Evolutionary conservation across 2,113 vertebrate species (phyloP), one percentile per base, ranked within the genome.

Genomic region (Phylloscopus whistleri): DNA sequence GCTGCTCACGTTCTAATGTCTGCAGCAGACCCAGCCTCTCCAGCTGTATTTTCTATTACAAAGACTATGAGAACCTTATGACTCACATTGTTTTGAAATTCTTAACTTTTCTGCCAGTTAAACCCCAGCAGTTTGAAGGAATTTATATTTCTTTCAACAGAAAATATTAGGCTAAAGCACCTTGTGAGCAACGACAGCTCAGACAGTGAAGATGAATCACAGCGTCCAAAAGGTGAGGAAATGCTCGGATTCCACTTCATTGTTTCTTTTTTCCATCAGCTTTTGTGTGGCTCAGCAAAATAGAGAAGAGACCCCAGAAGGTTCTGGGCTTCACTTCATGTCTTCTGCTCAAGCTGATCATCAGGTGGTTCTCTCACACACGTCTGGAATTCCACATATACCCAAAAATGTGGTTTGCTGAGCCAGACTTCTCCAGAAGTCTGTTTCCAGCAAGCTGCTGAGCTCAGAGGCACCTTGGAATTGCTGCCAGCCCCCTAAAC

Each of bases 101-200:
- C 39, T 53, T 60, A 78, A 49, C 53, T 91, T 26, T 74, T 75
- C 46, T 84, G 24, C 30, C 49, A 52, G 30, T 75, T 60, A 74
- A 92, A 63, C 27, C 7, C 3, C n/a, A 31, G 21, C 26, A 46
- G 10, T 30, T 78, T 43, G 52, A 85, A 69, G 44, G 48, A 28
- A 31, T 66, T 62, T 89, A 5, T 41, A 18, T 95, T 95, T 91
- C 63, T 97, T 97, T 85, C 92, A 74, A 92, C 98, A 99, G 99
- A 99, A 97, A 99, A 99, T 87, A 98, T 99, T 80, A 99, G 98
- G 80, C 98, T 98, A 14, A 98, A 98, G 85, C 99, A 99, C 90
- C 98, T 99, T 41, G 98, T 99, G 16, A 98, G 99, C 92, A 98
- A 98, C 2, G 99, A 99, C 92, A 98, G 98, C 75, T 97, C 98